Evolutionary conservation across 2,113 vertebrate species (phyloP).

Genomic region (Mastomys natalensis): DNA sequence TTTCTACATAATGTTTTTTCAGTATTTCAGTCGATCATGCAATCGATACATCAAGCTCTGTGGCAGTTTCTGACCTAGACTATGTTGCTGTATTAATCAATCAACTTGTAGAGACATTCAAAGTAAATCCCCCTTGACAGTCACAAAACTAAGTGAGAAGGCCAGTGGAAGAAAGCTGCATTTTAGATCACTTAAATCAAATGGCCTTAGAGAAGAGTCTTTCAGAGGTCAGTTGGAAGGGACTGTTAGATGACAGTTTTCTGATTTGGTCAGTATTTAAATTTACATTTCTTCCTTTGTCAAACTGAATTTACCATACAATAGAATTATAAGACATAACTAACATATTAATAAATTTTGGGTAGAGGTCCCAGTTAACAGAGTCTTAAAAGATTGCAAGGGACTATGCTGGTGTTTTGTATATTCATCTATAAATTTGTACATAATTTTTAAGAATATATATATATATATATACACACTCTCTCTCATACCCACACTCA

Average conservation of each 20-base stretch:
- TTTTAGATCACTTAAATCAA: not conserved
- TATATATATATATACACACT: not conserved
- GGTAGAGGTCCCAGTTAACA: not conserved
- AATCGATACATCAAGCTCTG: conserved; percentile 31
- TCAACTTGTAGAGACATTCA: not conserved
- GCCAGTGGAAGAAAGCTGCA: not conserved
- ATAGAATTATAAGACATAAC: not conserved
- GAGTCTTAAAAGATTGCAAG: not conserved
- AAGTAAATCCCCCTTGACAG: not conserved
- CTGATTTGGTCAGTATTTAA: conserved; percentile 1
- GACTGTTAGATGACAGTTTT: not conserved
- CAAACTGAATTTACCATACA: not conserved
- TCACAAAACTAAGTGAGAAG: not conserved
- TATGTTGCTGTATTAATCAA: conserved; percentile 7
- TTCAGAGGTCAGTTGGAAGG: conserved; percentile 26
- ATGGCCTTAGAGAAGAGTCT: not conserved
- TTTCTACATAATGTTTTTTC: conserved; percentile 24
- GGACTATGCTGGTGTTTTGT: not conserved
- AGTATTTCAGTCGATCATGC: conserved; percentile 10
- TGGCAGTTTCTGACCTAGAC: conserved; percentile 41
- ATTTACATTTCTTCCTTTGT: not conserved
- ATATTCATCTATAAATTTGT: not conserved
- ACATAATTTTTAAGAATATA: not conserved
- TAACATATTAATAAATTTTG: not conserved
- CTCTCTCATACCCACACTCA: not conserved